phyloP scores from a whole-genome alignment of 2,113 vertebrate genomes.

The Lophius piscatorius region DNA sequence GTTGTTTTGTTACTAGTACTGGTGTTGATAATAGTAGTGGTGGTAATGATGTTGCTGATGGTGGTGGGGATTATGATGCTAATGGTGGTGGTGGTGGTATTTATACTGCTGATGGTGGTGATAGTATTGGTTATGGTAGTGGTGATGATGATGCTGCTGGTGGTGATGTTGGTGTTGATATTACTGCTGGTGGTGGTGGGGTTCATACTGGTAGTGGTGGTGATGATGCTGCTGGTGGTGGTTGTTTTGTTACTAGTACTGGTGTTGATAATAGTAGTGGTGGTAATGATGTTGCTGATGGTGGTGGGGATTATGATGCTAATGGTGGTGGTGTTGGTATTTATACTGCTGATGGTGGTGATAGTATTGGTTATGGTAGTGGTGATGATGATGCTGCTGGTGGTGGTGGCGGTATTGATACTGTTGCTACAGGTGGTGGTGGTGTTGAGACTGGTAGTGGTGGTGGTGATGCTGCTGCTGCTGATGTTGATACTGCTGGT shows the following conservation, averaged over 20 bases:
- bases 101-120: not conserved
- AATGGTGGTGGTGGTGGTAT: not conserved
- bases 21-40: not conserved
- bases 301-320: too few species aligned
- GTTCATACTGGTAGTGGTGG: not conserved
- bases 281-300: not conserved
- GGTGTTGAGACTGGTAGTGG: not conserved
- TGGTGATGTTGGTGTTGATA: too few species aligned
- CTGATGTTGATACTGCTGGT: too few species aligned
- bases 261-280: not conserved
- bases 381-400: not conserved
- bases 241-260: too few species aligned
- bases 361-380: not conserved
- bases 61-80: too few species aligned
- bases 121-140: not conserved
- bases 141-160: not conserved
- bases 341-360: not conserved
- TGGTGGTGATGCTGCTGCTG: not conserved
- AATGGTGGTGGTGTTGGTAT: not conserved
- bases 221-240: not conserved
- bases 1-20: too few species aligned
- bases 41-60: not conserved
- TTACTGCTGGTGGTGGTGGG: too few species aligned
- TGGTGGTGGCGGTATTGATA: too few species aligned
- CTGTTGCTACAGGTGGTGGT: too few species aligned